Base-by-base conservation (phyloP, 1,140 invertebrate genomes). In the Brachionus asplanchnoidis region DNA sequence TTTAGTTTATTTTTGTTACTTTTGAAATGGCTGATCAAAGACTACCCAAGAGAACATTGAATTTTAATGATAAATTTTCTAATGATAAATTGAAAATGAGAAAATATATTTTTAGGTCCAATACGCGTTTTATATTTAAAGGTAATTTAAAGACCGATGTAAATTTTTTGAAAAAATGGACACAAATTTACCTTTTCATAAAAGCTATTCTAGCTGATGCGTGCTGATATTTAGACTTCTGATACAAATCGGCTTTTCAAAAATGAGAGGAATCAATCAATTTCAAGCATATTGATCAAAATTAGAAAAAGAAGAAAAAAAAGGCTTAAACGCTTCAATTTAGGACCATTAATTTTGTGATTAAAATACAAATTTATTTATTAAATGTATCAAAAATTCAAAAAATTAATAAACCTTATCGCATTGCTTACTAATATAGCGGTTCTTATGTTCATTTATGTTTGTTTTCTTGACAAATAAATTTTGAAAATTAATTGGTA, bases 271-370 rank as follows among this genome's bases (percentile, higher is more conserved):
- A 68, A 68, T 68, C 66, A 68, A 68, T 68, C 66, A 68, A 68
- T 68, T 68, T 32, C 53, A 60, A 60, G 17, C 53, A 60, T 60
- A 20, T 60, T 60, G 53, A 60, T 60, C 53, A 60, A 60, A 60
- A 60, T 60, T 60, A 60, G 53, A 11, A 26, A 11, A 23, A 60
- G 1, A 36, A 36, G 14, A 53, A 53, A 36, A 36, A 36, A 36
- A 36, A 36, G 2, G 8, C 20, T 26, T 14, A n/a, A 40, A 32
- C 20, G 66, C 32, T 68, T 68, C 66, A 68, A 68, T 28, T 68
- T 68, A n/a, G 66, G 66, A 68, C 66, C 66, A 68, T 68, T 68
- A 68, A 68, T 68, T 68, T 68, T 68, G 28, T 40, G 28, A 32
- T 68, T 32, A 14, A 14, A 68, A 7, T 28, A 32, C 7, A 68